Evolutionary conservation across 2,797 vertebrate species (phyloP), one percentile per base, ranked within the genome.

Genomic region (Mormyrus proboscirostris): DNA sequence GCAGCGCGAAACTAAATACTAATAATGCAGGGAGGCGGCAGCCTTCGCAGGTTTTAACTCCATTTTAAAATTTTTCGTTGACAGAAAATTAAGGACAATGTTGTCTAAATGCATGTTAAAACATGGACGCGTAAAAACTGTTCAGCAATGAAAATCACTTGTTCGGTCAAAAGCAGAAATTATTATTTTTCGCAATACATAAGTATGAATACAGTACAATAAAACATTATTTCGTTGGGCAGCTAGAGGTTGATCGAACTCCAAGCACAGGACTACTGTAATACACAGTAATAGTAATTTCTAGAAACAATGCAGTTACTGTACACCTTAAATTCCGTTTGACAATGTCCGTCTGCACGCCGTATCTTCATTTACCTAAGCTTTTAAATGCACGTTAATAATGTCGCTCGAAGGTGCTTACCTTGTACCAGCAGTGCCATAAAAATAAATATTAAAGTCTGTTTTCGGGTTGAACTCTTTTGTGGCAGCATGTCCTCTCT

Each of bases 371-470:
- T 3, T 84, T 84, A 33, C 47, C 10, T 33, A 33, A 0, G 62
- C 62, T 69, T 69, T 69, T 69, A 69, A 10, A 69, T 69, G 65
- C 0, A 33, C 25, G 65, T 16, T 41, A 19, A 10, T 79, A 19
- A 41, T 79, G 33, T 38, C 3, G 69, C 33, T 73, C 69, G 69
- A 33, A 73, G 25, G 22, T 6, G 89, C 95, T 94, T 95, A 96
- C 95, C 95, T 94, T 95, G 94, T 91, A 92, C 93, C 88, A 94
- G 90, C 89, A 95, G 89, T 89, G 95, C 93, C 91, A 93, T 79
- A 92, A 94, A 92, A 92, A 95, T 90, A 82, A 95, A 92, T 90
- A 92, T 89, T 90, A 47, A 12, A 25, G 91, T 88, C 82, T 92
- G 86, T 93, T 94, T 92, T 90, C 92, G 92, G 92, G 90, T 41